Conservation (phyloP, 2,797 vertebrate genomes). For the Malurus splendens region DNA sequence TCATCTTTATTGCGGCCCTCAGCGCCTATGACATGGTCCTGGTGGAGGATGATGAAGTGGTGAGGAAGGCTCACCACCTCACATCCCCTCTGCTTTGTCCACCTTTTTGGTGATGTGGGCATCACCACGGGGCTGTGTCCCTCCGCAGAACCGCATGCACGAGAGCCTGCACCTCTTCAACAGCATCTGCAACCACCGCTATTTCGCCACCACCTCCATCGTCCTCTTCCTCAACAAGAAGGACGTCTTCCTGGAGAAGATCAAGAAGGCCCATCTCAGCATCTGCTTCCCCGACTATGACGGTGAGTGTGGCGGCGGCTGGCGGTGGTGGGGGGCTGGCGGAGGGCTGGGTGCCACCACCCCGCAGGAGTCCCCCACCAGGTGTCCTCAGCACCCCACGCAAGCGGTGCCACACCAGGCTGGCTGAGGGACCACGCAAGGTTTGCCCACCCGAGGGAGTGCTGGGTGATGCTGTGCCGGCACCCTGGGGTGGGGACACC, state of each 20-base stretch:
- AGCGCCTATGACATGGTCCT: conserved; percentile 98
- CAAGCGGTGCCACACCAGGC: accelerated
- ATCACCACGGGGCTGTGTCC: not conserved
- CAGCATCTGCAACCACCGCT: conserved; percentile 98
- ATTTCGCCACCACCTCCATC: conserved; percentile 93
- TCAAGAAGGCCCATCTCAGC: conserved; percentile 96
- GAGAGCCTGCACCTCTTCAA: conserved; percentile 99
- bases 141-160: conserved; percentile 92
- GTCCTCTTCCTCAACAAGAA: conserved; percentile 99
- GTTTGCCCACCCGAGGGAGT: not conserved
- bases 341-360: not conserved
- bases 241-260: conserved; percentile 94
- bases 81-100: not conserved
- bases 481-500: not conserved
- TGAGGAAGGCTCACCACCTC: conserved; percentile 39
- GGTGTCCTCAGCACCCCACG: not conserved
- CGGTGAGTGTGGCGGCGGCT: conserved; percentile 69
- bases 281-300: conserved; percentile 98
- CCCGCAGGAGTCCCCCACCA: not conserved
- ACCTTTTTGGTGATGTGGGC: accelerated
- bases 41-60: conserved; percentile 98
- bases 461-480: accelerated
- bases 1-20: conserved; percentile 96
- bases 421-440: accelerated
- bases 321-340: not conserved